Percentiles rank a stretch among this genome's conserved stretches.
These are phyloP conservation scores for Leguminivora glycinivorella DNA, from an alignment of 1,140 invertebrate genomes.

Conservation along the genomic window DNA sequence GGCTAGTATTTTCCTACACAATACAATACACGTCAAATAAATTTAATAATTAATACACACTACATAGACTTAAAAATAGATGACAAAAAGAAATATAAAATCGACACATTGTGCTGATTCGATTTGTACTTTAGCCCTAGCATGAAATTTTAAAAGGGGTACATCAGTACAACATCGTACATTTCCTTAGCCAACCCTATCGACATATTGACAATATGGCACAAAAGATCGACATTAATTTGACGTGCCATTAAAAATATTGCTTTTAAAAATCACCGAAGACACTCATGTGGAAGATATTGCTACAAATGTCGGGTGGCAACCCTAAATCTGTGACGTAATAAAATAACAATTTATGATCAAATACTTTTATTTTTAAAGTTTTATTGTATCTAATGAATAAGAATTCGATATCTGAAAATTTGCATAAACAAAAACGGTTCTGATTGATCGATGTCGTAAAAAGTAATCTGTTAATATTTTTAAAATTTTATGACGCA, in stretches of 20 bases:
- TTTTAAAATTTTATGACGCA: conserved; percentile 54
- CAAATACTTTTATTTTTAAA: conserved; percentile 34
- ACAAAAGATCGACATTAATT: conserved; percentile 73
- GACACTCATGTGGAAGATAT: conserved; percentile 63
- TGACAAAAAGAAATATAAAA: conserved; percentile 55
- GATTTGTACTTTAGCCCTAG: conserved; percentile 67
- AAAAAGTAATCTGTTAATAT: conserved; percentile 53
- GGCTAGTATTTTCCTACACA: conserved; percentile 9
- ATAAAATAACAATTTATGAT: conserved; percentile 66
- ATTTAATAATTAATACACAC: conserved; percentile 44
- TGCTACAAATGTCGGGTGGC: conserved; percentile 44
- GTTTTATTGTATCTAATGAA: conserved; percentile 69
- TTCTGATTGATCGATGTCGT: conserved; percentile 69
- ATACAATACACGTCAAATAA: conserved; percentile 40
- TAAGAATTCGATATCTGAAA: conserved; percentile 40
- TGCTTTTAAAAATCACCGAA: conserved; percentile 65
- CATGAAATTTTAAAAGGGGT: conserved; percentile 73
- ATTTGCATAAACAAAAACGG: conserved; percentile 56
- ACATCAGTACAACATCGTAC: conserved; percentile 58
- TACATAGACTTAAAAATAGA: conserved; percentile 51
- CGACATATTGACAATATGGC: conserved; percentile 69
- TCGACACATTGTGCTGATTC: conserved; percentile 62
- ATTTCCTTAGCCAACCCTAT: conserved; percentile 59
- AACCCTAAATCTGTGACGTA: conserved; percentile 41
- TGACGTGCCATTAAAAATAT: conserved; percentile 76